Conservation (phyloP, 2,888 invertebrate genomes). For the Megamerina dolium region DNA sequence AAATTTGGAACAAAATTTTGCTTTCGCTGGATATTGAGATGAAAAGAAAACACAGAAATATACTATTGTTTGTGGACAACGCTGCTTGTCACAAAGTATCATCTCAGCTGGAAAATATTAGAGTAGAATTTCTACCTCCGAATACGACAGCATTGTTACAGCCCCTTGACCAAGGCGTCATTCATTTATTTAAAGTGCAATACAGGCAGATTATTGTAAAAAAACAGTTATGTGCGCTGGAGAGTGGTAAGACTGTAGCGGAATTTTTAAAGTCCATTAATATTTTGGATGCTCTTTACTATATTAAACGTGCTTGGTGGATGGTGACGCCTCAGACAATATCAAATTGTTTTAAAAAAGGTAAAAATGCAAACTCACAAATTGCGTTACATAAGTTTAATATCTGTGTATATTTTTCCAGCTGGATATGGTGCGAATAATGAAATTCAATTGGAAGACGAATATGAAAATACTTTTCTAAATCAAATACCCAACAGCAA, state of each 20-base stretch:
- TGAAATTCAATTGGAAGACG: too few species aligned
- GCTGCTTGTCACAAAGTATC: slow-evolving; percentile 18
- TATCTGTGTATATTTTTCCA: too few species aligned
- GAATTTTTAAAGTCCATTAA: slow-evolving; percentile 19
- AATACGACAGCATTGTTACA: slow-evolving; percentile 18
- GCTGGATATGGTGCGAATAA: too few species aligned
- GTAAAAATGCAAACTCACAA: slow-evolving; percentile 8
- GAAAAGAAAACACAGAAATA: slow-evolving; percentile 13
- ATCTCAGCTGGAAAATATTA: slow-evolving; percentile 16
- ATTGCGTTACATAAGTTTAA: too few species aligned
- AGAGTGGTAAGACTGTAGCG: slow-evolving; percentile 12
- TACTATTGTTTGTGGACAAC: slow-evolving; percentile 18
- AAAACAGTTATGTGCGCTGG: slow-evolving; percentile 19
- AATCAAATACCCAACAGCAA: too few species aligned
- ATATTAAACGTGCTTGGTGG: slow-evolving; percentile 17
- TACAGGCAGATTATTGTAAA: slow-evolving; percentile 20
- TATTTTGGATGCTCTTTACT: slow-evolving; percentile 10
- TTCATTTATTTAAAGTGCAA: slow-evolving; percentile 18
- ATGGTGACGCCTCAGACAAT: slow-evolving; percentile 15
- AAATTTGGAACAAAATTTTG: slow-evolving; percentile 16
- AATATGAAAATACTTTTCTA: too few species aligned
- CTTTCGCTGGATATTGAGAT: slow-evolving; percentile 16
- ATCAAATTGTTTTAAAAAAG: slow-evolving; percentile 19
- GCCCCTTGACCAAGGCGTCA: too few species aligned
- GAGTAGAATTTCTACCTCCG: slow-evolving; percentile 18